These are phyloP conservation scores for Seriola rivoliana DNA, from an alignment of 2,113 vertebrate genomes.

Conservation along the genomic window DNA sequence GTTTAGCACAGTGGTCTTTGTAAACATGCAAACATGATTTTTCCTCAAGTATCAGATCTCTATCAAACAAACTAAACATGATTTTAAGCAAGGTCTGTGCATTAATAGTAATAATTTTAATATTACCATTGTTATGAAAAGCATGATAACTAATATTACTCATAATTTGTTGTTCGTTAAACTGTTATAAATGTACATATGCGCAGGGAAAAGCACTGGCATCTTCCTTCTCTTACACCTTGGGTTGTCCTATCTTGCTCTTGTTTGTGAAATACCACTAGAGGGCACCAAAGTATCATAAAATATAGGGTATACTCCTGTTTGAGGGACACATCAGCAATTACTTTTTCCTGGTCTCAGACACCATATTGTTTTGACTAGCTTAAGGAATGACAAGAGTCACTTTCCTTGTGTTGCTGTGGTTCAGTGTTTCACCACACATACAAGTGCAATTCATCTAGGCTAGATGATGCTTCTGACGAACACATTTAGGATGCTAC, in stretches of 20 bases:
- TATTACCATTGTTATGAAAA: neutral
- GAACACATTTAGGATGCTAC: neutral
- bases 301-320: neutral
- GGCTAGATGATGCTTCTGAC: neutral
- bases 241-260: neutral
- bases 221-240: too few relatives aligned
- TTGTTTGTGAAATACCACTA: conserved; percentile 18
- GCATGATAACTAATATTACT: neutral
- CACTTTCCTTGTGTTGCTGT: neutral
- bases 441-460: neutral
- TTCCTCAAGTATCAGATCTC: too few relatives aligned
- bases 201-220: too few relatives aligned
- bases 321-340: neutral
- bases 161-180: neutral
- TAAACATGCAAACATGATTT: too few relatives aligned
- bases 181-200: neutral
- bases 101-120: too few relatives aligned
- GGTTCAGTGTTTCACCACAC: neutral
- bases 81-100: too few relatives aligned
- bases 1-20: too few relatives aligned
- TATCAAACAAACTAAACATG: too few relatives aligned
- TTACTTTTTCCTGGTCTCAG: neutral
- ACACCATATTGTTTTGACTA: neutral
- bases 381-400: neutral
- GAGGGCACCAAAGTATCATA: conserved; percentile 42